Conservation (phyloP, 2,888 invertebrate genomes). For the Patella depressa region DNA sequence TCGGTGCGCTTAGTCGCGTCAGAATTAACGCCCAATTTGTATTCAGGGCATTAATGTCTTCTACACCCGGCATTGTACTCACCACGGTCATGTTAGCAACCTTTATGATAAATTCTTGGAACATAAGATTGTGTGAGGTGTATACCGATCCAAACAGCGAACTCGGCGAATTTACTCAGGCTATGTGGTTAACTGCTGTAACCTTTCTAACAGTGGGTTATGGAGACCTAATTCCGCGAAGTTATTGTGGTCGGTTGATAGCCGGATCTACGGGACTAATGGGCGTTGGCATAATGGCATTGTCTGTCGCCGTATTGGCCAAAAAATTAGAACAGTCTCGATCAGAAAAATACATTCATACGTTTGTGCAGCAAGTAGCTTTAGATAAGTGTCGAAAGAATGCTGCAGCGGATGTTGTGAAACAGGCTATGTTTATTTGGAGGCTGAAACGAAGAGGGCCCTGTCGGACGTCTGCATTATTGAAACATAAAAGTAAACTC, state of each 20-base stretch:
- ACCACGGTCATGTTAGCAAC: slow-evolving; percentile 53
- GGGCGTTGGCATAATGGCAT: slow-evolving; percentile 62
- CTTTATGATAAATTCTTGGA: slow-evolving; percentile 57
- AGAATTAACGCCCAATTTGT: slow-evolving; percentile 62
- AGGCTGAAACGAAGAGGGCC: slow-evolving; percentile 44
- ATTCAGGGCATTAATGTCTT: slow-evolving; percentile 58
- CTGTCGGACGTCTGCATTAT: slow-evolving; percentile 37
- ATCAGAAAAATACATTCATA: slow-evolving; percentile 58
- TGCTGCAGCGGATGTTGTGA: slow-evolving; percentile 54
- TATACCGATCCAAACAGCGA: slow-evolving; percentile 48
- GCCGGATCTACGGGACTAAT: slow-evolving; percentile 57
- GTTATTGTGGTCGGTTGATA: slow-evolving; percentile 57
- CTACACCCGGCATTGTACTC: slow-evolving; percentile 52
- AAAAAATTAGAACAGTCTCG: slow-evolving; percentile 60
- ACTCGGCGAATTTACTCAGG: slow-evolving; percentile 48
- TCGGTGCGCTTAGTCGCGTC: slow-evolving; percentile 59
- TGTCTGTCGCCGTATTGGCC: slow-evolving; percentile 59
- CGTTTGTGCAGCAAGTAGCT: slow-evolving; percentile 55
- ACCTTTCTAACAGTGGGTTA: slow-evolving; percentile 62
- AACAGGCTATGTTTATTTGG: slow-evolving; percentile 51
- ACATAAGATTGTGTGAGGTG: slow-evolving; percentile 55
- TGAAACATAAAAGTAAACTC: slow-evolving; percentile 49
- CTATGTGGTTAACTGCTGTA: slow-evolving; percentile 61
- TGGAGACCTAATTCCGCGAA: slow-evolving; percentile 59
- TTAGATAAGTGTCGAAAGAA: slow-evolving; percentile 50